phyloP scores from a whole-genome alignment of 2,113 vertebrate species.

The Solea solea region DNA sequence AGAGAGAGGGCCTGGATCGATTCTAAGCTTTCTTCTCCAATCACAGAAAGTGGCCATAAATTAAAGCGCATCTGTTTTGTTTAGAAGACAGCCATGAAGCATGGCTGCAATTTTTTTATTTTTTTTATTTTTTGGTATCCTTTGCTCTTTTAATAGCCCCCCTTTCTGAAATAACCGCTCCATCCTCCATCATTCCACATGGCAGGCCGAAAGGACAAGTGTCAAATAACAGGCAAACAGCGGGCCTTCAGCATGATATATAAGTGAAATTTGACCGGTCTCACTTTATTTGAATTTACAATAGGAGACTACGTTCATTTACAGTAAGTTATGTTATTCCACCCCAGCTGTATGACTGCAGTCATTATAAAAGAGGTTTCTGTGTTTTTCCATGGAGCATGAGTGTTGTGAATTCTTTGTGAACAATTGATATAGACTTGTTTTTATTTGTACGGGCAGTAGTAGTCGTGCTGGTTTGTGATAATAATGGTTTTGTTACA shows the following conservation, averaged over 20 bases:
- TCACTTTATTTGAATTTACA: constrained; percentile 67
- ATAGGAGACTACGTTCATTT: constrained; percentile 64
- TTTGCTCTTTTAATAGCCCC: constrained; percentile 43
- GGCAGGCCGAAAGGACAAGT: constrained; percentile 74
- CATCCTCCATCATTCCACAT: constrained; percentile 67
- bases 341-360: constrained; percentile 41
- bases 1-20: constrained; percentile 90
- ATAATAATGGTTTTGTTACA: neutral
- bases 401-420: neutral
- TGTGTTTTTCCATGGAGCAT: constrained; percentile 33
- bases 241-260: constrained; percentile 60
- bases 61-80: constrained; percentile 93
- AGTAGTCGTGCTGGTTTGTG: constrained; percentile 10
- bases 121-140: constrained; percentile 54
- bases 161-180: constrained; percentile 50
- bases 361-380: constrained; percentile 33
- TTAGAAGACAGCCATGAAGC: constrained; percentile 86
- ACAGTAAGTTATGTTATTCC: constrained; percentile 60
- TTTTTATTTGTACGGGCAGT: constrained; percentile 25
- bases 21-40: constrained; percentile 92
- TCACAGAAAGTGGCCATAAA: constrained; percentile 99
- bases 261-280: constrained; percentile 62
- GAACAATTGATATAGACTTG: constrained; percentile 12
- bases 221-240: constrained; percentile 72
- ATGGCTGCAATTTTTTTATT: constrained; percentile 77